Percentiles rank a stretch among this genome's conserved stretches.
phyloP scores from a whole-genome alignment of 2,888 invertebrate species.

The Archips xylosteana region DNA sequence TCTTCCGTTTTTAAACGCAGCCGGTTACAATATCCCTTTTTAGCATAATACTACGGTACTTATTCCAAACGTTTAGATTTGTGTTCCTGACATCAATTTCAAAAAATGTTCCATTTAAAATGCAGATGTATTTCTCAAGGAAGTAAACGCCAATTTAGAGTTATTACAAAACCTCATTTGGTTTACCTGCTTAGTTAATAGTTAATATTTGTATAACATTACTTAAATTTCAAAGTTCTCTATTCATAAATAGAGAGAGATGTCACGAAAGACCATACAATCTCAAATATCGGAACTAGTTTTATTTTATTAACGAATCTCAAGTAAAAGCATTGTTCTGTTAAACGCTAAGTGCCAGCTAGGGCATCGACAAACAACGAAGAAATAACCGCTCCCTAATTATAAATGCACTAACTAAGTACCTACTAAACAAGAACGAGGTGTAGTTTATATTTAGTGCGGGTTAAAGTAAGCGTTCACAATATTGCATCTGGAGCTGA shows the following conservation, averaged over 20 bases:
- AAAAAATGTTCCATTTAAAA: background rate
- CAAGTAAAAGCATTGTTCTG: background rate
- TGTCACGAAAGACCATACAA: too few relatives aligned
- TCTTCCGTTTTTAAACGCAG: slow-evolving; percentile 50
- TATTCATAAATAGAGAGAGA: too few relatives aligned
- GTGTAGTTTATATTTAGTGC: slow-evolving; percentile 51
- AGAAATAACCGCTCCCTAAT: slow-evolving; percentile 41
- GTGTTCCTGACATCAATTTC: background rate
- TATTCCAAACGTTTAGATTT: background rate
- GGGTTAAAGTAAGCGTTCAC: slow-evolving; percentile 7
- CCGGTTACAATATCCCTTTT: slow-evolving; percentile 19
- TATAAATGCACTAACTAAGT: slow-evolving; percentile 50
- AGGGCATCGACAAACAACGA: background rate
- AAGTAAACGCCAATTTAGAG: too few relatives aligned
- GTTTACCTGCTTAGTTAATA: too few relatives aligned
- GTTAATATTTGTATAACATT: too few relatives aligned
- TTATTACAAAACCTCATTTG: too few relatives aligned
- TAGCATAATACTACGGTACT: background rate
- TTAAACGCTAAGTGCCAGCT: background rate
- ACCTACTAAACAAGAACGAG: slow-evolving; percentile 44
- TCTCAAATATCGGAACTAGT: background rate
- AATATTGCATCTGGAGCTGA: background rate
- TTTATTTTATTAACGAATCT: background rate
- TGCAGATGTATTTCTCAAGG: background rate
- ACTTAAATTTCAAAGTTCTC: too few relatives aligned